Evolutionary conservation across 2,797 vertebrate species (phyloP), one percentile per base, ranked within the genome.

Genomic region (Enteromius afrohamiltoni): DNA sequence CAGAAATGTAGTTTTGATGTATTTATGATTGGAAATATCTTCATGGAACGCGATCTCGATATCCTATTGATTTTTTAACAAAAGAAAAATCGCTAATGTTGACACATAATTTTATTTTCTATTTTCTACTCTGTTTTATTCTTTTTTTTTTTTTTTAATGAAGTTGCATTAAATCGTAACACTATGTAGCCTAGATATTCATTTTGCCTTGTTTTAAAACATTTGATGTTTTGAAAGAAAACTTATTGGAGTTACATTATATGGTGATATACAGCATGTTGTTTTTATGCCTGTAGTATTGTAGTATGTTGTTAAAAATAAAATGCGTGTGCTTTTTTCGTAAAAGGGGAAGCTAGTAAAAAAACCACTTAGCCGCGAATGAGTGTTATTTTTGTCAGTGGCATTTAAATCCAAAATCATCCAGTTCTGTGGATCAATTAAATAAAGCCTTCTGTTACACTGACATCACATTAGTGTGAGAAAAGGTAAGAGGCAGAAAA

Each of bases 391-490:
- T 58, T 53, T 75, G 21, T 76, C 17, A 23, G 37, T 77, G n/a
- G 1, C 34, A 4, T 42, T 23, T 42, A 16, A 26, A 9, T 42
- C 29, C 17, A 51, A 9, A 19, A 10, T 74, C 9, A 21, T 26
- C 26, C 16, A 53, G 49, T 34, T 17, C 23, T 64, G 58, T 77
- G 34, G 19, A 11, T 26, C 17, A 40, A 69, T 40, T 84, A 40
- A 51, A 75, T 79, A 82, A 75, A 40, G 34, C 69, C 34, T 60
- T 19, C n/a, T 79, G 85, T 75, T 47, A 42, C 23, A 62, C 69
- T 45, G 64, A 74, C 80, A 80, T 82, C 79, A 71, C 85, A 87
- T 85, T 85, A 82, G 71, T 86, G 60, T 85, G 23, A 77, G 67
- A 70, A 82, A 79, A 83, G 82, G 85, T 76, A 80, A 69, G 9